Percentiles rank a stretch among this genome's conserved stretches.
phyloP scores from a whole-genome alignment of 2,888 invertebrate species.

The Microchrysa polita region DNA sequence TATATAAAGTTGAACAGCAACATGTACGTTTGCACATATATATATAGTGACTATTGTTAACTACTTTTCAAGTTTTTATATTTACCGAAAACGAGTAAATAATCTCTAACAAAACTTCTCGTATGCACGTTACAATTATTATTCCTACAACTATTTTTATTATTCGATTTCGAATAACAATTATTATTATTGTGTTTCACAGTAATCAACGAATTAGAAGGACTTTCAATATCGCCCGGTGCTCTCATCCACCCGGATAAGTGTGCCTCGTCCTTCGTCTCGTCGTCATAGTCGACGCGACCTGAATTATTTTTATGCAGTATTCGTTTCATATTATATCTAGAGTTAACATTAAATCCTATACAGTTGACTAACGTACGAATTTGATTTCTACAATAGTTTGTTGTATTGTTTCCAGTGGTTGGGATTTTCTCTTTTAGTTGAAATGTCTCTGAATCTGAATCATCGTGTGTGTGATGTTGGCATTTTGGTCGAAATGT shows the following conservation, averaged over 20 bases:
- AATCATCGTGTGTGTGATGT: too few species aligned
- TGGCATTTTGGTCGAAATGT: background rate
- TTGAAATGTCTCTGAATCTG: background rate
- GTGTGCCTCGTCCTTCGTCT: background rate
- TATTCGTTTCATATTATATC: background rate
- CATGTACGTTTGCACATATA: background rate
- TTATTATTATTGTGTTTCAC: conserved; percentile 29
- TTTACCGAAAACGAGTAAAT: conserved; percentile 50
- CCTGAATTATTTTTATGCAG: background rate
- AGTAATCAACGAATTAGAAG: background rate
- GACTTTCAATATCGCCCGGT: background rate
- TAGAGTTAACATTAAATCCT: conserved; percentile 23
- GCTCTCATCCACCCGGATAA: too few species aligned
- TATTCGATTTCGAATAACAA: conserved; percentile 19
- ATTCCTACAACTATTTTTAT: conserved; percentile 23
- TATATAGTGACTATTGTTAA: conserved; percentile 45
- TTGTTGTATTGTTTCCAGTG: conserved; percentile 8
- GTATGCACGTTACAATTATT: conserved; percentile 46
- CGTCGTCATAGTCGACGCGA: background rate
- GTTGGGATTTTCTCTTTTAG: background rate
- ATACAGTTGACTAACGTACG: conserved; percentile 38
- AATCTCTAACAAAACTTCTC: conserved; percentile 46
- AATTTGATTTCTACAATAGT: conserved; percentile 31
- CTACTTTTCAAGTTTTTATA: conserved; percentile 49
- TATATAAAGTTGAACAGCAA: too few species aligned